Conservation (phyloP, 2,888 invertebrate genomes). For the Drosophila ezoana region DNA sequence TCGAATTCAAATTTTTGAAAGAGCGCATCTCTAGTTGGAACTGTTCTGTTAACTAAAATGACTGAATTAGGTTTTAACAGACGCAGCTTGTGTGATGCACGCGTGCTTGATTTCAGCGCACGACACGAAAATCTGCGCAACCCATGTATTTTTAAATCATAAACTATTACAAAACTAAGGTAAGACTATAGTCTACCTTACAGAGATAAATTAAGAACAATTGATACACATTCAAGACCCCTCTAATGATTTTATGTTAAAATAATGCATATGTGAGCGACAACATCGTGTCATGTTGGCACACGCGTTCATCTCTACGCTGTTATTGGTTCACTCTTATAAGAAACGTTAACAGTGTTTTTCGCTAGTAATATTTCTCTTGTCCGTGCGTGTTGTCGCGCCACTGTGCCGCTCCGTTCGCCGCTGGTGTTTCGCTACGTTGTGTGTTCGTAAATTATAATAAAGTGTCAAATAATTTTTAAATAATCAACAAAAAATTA, state of each 20-base stretch:
- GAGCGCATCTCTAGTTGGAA: slow-evolving; percentile 36
- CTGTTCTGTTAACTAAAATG: slow-evolving; percentile 7
- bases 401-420: slow-evolving; percentile 42
- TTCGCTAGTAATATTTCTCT: slow-evolving; percentile 49
- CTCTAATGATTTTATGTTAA: not conserved
- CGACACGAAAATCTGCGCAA: not conserved
- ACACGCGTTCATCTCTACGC: slow-evolving; percentile 31
- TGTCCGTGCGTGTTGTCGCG: slow-evolving; percentile 53
- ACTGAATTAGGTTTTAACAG: slow-evolving; percentile 19
- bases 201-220: not conserved
- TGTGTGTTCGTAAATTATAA: slow-evolving; percentile 55
- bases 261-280: not conserved
- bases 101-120: slow-evolving; percentile 16
- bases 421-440: slow-evolving; percentile 53
- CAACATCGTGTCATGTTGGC: slow-evolving; percentile 23
- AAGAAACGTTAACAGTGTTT: slow-evolving; percentile 55
- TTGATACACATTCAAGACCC: accelerated
- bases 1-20: not conserved
- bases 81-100: slow-evolving; percentile 17
- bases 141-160: not conserved
- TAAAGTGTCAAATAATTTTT: slow-evolving; percentile 42
- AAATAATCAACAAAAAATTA: slow-evolving; percentile 30
- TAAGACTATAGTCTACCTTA: no score
- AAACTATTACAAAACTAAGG: not conserved
- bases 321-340: slow-evolving; percentile 51